Conservation (phyloP, 2,113 vertebrate genomes). For the Meriones unguiculatus region DNA sequence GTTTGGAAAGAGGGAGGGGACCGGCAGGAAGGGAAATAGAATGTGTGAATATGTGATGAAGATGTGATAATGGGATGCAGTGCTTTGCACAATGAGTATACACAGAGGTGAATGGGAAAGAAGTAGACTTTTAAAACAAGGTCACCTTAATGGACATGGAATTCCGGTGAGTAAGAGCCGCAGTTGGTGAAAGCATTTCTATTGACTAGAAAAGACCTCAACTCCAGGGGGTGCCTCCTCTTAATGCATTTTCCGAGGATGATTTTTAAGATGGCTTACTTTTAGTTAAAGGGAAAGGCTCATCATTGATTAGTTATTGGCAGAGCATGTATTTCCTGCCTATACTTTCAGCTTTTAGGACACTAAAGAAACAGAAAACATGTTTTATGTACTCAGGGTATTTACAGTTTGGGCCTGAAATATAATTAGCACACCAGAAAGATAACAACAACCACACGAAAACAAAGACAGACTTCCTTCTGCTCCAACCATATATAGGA, state of each 20-base stretch:
- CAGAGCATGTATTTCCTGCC: not conserved
- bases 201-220: slow-evolving; percentile 13
- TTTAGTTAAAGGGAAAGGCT: slow-evolving; percentile 48
- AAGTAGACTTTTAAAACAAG: slow-evolving; percentile 30
- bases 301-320: slow-evolving; percentile 5
- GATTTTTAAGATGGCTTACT: not conserved
- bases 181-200: slow-evolving; percentile 18
- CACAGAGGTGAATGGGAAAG: not conserved
- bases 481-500: not conserved
- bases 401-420: slow-evolving; percentile 18
- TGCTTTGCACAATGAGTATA: not conserved
- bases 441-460: not conserved
- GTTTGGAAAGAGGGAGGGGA: not conserved
- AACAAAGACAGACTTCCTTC: not conserved
- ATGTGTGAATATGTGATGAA: not conserved
- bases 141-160: not conserved
- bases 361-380: slow-evolving; percentile 42
- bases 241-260: not conserved
- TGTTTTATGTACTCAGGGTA: not conserved
- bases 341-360: not conserved
- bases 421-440: not conserved
- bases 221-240: not conserved
- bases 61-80: not conserved
- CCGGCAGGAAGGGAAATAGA: not conserved
- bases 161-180: not conserved